These are phyloP conservation scores for Labeo calbasu DNA, from an alignment of 2,797 vertebrate genomes.

Conservation along the genomic window DNA sequence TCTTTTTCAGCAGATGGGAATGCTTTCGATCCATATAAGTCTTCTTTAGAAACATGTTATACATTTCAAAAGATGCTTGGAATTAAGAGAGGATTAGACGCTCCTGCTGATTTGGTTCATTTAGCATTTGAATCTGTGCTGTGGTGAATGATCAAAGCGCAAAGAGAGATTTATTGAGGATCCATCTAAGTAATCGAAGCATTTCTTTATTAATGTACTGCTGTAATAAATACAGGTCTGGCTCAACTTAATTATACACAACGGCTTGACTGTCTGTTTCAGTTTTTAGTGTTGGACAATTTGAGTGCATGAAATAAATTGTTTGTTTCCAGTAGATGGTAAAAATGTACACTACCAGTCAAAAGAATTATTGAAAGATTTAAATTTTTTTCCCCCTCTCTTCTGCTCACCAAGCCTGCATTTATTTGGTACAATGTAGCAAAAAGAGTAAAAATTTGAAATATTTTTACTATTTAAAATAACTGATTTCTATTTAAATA, in stretches of 20 bases:
- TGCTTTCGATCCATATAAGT: conserved; percentile 1
- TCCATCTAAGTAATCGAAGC: conserved; percentile 2
- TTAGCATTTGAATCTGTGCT: conserved; percentile 12
- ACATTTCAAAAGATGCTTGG: conserved; percentile 18
- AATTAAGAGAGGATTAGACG: not conserved
- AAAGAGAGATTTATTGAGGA: conserved; percentile 19
- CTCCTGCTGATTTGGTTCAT: not conserved
- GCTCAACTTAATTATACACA: conserved; percentile 41
- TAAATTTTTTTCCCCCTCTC: too few species aligned
- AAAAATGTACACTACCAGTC: not conserved
- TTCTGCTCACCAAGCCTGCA: too few species aligned
- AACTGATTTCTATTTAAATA: too few species aligned
- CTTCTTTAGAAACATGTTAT: conserved; percentile 1
- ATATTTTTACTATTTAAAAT: too few species aligned
- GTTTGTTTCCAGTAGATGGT: not conserved
- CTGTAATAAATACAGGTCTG: conserved; percentile 28
- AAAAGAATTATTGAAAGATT: too few species aligned
- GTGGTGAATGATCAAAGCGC: not conserved
- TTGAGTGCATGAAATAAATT: not conserved
- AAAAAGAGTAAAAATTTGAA: too few species aligned
- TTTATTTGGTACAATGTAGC: too few species aligned
- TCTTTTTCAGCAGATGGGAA: not conserved
- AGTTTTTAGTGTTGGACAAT: not conserved
- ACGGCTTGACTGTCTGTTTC: not conserved
- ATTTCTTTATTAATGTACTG: not conserved